Conservation (phyloP, 2,797 vertebrate species). For the Pangasius macronema region DNA sequence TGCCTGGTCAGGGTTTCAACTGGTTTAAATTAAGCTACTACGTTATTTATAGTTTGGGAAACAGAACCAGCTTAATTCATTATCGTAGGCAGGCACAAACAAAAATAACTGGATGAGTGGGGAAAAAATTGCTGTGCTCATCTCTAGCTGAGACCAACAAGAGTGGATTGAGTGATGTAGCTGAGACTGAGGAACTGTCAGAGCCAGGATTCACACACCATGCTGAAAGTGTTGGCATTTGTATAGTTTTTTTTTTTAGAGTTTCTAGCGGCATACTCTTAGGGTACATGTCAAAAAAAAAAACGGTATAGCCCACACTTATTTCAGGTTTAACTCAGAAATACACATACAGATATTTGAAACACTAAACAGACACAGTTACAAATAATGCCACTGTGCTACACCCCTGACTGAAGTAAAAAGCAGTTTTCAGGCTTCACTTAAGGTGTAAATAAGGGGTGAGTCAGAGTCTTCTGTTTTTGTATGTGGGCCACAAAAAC, state of each 20-base stretch:
- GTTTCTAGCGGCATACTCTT: too few relatives aligned
- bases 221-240: neutral
- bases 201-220: neutral
- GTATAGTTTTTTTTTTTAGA: neutral
- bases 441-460: conserved; percentile 16
- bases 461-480: conserved; percentile 20
- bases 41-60: neutral
- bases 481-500: conserved; percentile 30
- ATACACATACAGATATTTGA: neutral
- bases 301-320: neutral
- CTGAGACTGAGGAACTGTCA: neutral
- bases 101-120: neutral
- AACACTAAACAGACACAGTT: neutral
- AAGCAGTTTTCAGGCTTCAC: conserved; percentile 1
- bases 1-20: neutral
- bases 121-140: too few relatives aligned
- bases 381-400: neutral
- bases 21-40: neutral
- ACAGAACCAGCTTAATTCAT: neutral
- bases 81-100: neutral
- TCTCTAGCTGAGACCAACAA: neutral
- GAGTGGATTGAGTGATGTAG: neutral
- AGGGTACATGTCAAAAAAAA: neutral
- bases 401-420: neutral
- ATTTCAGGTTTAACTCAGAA: neutral